phyloP scores from a whole-genome alignment of 2,797 vertebrate species.

The Xiphophorus birchmanni region DNA sequence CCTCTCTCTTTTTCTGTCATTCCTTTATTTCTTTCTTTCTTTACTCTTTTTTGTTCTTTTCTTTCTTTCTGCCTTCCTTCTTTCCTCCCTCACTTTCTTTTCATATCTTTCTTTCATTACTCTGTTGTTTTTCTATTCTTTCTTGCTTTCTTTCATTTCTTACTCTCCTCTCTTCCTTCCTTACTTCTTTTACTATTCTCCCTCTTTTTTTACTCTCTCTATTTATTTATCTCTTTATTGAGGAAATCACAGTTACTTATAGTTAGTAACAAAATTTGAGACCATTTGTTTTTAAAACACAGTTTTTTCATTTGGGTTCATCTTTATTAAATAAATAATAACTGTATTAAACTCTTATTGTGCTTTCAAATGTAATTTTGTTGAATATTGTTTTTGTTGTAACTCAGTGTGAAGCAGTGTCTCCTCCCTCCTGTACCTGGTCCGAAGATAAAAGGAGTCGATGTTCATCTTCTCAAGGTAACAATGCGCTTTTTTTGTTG shows the following conservation, averaged over 20 bases:
- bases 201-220: no score
- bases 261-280: background rate
- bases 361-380: background rate
- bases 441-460: constrained; percentile 93
- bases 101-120: no score
- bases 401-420: constrained; percentile 82
- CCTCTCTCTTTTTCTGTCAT: no score
- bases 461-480: constrained; percentile 88
- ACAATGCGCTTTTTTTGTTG: constrained; percentile 16
- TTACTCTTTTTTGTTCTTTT: no score
- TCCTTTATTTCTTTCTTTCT: no score
- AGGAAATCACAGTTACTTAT: background rate
- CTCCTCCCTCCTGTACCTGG: constrained; percentile 91
- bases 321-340: background rate
- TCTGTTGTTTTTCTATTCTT: no score
- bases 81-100: no score
- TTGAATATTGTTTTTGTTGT: constrained; percentile 21
- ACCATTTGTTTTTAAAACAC: background rate
- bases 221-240: no score
- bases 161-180: no score
- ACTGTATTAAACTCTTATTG: background rate
- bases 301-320: background rate
- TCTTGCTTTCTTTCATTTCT: no score
- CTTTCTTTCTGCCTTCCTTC: no score
- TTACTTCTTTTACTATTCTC: no score